A percentile compares a stretch with the other conserved stretches of the same genome.
Conservation (phyloP, 2,888 invertebrate genomes). For the Holacanthella duospinosa region DNA sequence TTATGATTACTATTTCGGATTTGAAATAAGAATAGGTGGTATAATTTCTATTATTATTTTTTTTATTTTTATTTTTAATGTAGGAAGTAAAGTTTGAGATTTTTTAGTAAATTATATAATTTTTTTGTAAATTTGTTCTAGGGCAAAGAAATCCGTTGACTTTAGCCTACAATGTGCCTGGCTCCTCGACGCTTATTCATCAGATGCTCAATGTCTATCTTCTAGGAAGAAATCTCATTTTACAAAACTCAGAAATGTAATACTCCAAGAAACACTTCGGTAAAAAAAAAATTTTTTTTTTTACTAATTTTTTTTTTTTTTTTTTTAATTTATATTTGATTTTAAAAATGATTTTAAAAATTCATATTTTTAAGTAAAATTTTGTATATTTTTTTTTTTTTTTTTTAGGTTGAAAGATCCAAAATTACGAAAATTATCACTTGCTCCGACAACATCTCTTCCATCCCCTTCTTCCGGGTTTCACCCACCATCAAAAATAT, state of each 20-base stretch:
- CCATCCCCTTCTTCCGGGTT: conserved; percentile 38
- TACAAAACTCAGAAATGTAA: conserved; percentile 61
- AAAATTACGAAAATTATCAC: conserved; percentile 32
- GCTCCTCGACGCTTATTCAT: conserved; percentile 88
- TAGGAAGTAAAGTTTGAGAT: no score
- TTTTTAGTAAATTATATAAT: no score
- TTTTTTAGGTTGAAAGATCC: conserved; percentile 31
- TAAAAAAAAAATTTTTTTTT: conserved; percentile 16
- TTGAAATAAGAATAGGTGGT: no score
- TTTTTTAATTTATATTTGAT: neutral
- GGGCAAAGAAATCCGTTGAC: conserved; percentile 86
- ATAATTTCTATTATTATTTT: no score
- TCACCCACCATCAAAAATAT: neutral
- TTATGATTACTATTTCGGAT: no score
- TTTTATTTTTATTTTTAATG: no score
- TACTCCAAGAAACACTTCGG: conserved; percentile 59
- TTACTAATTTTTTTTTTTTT: neutral
- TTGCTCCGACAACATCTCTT: conserved; percentile 27
- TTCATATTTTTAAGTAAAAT: neutral
- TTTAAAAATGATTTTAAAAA: neutral
- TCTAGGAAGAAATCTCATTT: conserved; percentile 64
- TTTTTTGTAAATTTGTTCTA: no score
- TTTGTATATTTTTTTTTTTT: neutral
- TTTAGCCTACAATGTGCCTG: conserved; percentile 93
- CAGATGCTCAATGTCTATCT: conserved; percentile 56